Percentiles rank a stretch among this genome's conserved stretches.
Conservation (phyloP, 2,888 invertebrate genomes). For the Drosophila eohydei region DNA sequence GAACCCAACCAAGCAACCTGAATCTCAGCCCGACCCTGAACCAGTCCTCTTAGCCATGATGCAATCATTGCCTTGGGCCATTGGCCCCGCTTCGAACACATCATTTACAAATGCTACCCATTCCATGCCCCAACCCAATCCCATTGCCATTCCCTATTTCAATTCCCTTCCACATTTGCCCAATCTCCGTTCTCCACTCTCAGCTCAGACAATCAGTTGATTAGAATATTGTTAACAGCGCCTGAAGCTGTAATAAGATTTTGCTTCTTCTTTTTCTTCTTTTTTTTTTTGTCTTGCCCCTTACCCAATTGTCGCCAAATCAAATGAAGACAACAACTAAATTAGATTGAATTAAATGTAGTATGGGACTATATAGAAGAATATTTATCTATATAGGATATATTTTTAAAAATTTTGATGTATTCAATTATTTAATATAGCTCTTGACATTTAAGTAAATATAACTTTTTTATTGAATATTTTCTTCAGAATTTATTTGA, state of each 20-base stretch:
- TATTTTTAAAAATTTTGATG: neutral
- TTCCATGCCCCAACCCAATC: neutral
- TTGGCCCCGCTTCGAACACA: slow-evolving; percentile 12
- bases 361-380: neutral
- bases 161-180: slow-evolving; percentile 11
- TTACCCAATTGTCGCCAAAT: neutral
- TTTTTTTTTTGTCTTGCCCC: neutral
- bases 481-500: too few relatives aligned
- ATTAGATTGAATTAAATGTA: neutral
- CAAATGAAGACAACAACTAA: slow-evolving; percentile 29
- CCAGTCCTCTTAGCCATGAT: slow-evolving; percentile 15
- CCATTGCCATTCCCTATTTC: neutral
- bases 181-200: slow-evolving; percentile 36
- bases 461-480: too few relatives aligned
- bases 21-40: slow-evolving; percentile 4
- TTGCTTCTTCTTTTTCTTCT: neutral
- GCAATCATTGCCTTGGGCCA: slow-evolving; percentile 20
- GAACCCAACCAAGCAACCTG: slow-evolving; percentile 5
- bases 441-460: too few relatives aligned
- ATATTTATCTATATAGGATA: too few relatives aligned
- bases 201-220: slow-evolving; percentile 48
- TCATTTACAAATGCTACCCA: slow-evolving; percentile 24
- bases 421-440: neutral
- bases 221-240: slow-evolving; percentile 50
- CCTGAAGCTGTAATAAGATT: slow-evolving; percentile 12